Evolutionary conservation across 2,888 invertebrate genomes (phyloP).

Genomic region (Stenurella melanura): DNA sequence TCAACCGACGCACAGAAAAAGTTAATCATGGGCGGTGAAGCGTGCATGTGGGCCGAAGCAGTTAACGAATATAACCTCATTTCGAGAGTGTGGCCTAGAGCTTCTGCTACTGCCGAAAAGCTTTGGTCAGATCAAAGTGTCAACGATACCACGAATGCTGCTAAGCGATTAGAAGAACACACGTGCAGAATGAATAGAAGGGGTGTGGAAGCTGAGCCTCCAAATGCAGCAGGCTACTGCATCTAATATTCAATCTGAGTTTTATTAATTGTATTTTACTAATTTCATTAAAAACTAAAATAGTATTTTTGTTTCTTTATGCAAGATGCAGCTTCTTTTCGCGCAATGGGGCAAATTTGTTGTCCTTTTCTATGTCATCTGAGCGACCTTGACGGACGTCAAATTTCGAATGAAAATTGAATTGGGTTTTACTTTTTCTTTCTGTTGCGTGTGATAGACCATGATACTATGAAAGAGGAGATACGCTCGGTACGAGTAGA

Average conservation of each 20-base stretch:
- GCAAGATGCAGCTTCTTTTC: too few species aligned
- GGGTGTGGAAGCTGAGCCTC: constrained; percentile 81
- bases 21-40: constrained; percentile 88
- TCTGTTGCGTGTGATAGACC: too few species aligned
- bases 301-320: too few species aligned
- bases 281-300: not conserved
- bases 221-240: constrained; percentile 82
- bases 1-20: constrained; percentile 75
- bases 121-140: constrained; percentile 80
- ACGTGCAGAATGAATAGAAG: constrained; percentile 82
- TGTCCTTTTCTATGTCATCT: too few species aligned
- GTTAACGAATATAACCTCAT: constrained; percentile 82
- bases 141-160: constrained; percentile 71
- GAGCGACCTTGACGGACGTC: too few species aligned
- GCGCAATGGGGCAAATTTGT: too few species aligned
- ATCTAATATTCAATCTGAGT: constrained; percentile 55
- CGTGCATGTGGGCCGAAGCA: constrained; percentile 94
- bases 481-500: too few species aligned
- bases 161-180: constrained; percentile 81
- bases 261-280: not conserved
- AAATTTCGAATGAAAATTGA: too few species aligned
- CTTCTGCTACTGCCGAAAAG: constrained; percentile 89
- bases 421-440: too few species aligned
- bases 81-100: constrained; percentile 87
- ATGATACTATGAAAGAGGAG: too few species aligned